Base-by-base conservation (phyloP, 2,797 vertebrate species). In the Echiichthys vipera region DNA sequence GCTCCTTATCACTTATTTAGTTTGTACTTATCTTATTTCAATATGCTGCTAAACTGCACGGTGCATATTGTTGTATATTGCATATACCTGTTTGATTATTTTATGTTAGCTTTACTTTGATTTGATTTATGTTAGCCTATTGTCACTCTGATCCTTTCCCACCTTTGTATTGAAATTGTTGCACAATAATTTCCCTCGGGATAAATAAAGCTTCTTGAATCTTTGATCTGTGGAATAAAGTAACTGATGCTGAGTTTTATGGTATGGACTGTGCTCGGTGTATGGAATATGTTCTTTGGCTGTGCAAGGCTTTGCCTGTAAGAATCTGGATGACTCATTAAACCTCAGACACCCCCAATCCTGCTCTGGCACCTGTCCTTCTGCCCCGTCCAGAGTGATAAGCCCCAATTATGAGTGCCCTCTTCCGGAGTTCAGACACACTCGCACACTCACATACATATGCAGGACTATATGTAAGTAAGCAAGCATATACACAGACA, bases 351-450 rank as follows among this genome's bases (percentile, higher is more conserved):
- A 66, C 82, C 82, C 88, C 47, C 81, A 80, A 88, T 89, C 84
- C 87, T n/a, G 57, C 76, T 80, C 90, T 93, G 94, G 93, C 95
- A 94, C 92, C 92, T 93, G 89, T 91, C 78, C 79, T 91, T 76
- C 86, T 79, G 83, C 77, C 81, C 71, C 15, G 34, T 85, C 86
- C 76, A 54, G 73, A 76, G 91, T 2, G 90, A 84, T 92, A 94
- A 94, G 90, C 90, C 89, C 89, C 91, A 92, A 93, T 93, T 93
- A 92, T 93, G 89, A 93, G 84, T 90, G 88, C 77, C 81, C 89
- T 85, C 74, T 29, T 64, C 65, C 51, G 7, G 74, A 64, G 76
- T 87, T 86, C 78, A 84, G 65, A 82, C 83, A 78, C 59, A 63
- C 37, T 61, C 30, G 56, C 29, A 54, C 56, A 43, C 30, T 30